Conservation (phyloP, 2,888 invertebrate species). For the Yponomeuta sedellus region DNA sequence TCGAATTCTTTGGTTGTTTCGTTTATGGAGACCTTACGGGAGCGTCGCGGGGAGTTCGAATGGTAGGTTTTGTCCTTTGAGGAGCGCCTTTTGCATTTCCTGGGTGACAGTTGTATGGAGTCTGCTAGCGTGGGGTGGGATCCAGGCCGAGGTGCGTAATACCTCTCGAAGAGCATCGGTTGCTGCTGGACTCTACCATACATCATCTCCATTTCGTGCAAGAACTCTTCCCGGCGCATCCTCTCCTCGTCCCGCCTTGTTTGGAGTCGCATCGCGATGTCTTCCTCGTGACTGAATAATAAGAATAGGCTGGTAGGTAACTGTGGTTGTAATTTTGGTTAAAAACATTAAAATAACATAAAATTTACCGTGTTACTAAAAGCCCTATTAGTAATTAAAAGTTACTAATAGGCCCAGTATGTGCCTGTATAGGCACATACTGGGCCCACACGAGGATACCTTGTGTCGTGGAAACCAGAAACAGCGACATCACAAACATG, state of each 20-base stretch:
- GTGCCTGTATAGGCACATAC: no score
- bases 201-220: slow-evolving; percentile 84
- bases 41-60: slow-evolving; percentile 45
- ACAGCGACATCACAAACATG: no score
- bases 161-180: slow-evolving; percentile 82
- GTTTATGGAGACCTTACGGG: slow-evolving; percentile 57
- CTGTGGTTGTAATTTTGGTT: background rate
- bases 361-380: no score
- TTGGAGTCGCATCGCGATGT: slow-evolving; percentile 80
- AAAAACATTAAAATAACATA: no score
- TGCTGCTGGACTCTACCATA: slow-evolving; percentile 81
- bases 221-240: slow-evolving; percentile 80
- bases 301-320: slow-evolving; percentile 2
- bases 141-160: slow-evolving; percentile 75
- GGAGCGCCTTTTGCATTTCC: slow-evolving; percentile 49
- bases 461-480: no score
- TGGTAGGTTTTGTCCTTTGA: slow-evolving; percentile 41
- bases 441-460: no score
- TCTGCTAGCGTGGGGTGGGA: slow-evolving; percentile 39
- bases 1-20: slow-evolving; percentile 52
- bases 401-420: no score
- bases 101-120: slow-evolving; percentile 52
- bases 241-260: slow-evolving; percentile 81
- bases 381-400: no score
- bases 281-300: slow-evolving; percentile 75